Percentiles rank a stretch among this genome's conserved stretches.
phyloP scores from a whole-genome alignment of 2,797 vertebrate genomes.

The Epinephelus malabaricus region DNA sequence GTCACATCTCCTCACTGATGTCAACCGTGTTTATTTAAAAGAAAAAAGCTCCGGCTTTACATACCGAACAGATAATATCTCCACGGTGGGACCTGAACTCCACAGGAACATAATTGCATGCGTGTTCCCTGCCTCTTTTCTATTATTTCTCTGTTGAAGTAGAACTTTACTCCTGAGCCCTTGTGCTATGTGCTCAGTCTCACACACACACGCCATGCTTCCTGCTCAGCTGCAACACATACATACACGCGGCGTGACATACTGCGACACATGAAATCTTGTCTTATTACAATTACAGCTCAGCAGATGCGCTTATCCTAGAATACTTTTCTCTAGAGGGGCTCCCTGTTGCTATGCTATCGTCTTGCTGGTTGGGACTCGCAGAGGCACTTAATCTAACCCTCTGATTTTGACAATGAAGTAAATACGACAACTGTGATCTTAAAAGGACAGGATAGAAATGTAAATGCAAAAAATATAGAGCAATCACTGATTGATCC shows the following conservation, averaged over 20 bases:
- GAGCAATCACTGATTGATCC: not conserved
- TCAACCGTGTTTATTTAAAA: not conserved
- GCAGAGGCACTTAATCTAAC: not conserved
- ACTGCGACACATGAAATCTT: slow-evolving; percentile 58
- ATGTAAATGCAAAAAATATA: not conserved
- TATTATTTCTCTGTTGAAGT: slow-evolving; percentile 33
- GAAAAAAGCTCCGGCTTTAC: slow-evolving; percentile 16
- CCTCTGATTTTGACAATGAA: slow-evolving; percentile 7
- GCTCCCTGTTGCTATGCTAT: slow-evolving; percentile 7
- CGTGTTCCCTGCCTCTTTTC: slow-evolving; percentile 24
- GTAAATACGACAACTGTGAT: not conserved
- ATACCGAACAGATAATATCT: not conserved
- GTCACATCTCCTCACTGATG: not conserved
- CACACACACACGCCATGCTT: not conserved
- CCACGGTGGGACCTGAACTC: not conserved
- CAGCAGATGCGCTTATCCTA: slow-evolving; percentile 51
- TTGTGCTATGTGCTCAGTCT: slow-evolving; percentile 36
- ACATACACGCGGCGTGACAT: slow-evolving; percentile 4
- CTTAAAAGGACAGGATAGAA: slow-evolving; percentile 1
- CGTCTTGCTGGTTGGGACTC: slow-evolving; percentile 15
- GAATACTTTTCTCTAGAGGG: slow-evolving; percentile 27
- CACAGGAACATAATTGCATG: not conserved
- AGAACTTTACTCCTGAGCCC: slow-evolving; percentile 48
- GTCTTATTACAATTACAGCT: slow-evolving; percentile 56
- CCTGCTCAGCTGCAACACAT: slow-evolving; percentile 14